phyloP scores from a whole-genome alignment of 2,113 vertebrate genomes.

The Pachypanchax playfairii region DNA sequence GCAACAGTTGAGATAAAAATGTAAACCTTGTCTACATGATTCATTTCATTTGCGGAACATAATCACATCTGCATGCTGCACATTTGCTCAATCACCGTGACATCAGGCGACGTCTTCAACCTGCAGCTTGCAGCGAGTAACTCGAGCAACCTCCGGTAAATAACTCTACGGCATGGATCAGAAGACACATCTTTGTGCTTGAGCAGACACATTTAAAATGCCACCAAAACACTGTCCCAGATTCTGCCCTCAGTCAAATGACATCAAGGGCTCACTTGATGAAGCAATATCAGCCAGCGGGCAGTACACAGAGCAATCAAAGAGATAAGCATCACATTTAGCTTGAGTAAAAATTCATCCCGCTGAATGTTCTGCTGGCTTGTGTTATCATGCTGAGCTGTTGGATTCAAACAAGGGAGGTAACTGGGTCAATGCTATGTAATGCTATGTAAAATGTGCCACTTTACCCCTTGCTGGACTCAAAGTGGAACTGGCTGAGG shows the following conservation, averaged over 20 bases:
- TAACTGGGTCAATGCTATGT: constrained; percentile 71
- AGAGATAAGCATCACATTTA: constrained; percentile 77
- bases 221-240: constrained; percentile 75
- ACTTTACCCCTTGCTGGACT: constrained; percentile 64
- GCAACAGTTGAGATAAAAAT: constrained; percentile 31
- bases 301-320: constrained; percentile 67
- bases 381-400: constrained; percentile 51
- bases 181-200: constrained; percentile 71
- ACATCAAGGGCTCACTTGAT: constrained; percentile 73
- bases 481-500: constrained; percentile 62
- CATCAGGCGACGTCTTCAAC: constrained; percentile 55
- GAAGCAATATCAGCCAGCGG: constrained; percentile 64
- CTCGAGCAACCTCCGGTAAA: constrained; percentile 68
- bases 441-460: constrained; percentile 54
- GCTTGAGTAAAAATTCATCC: constrained; percentile 61
- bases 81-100: constrained; percentile 46
- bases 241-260: constrained; percentile 73
- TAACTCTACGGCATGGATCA: constrained; percentile 71
- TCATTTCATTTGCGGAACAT: constrained; percentile 50
- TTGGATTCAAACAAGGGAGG: constrained; percentile 60
- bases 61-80: constrained; percentile 57
- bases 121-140: constrained; percentile 53
- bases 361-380: constrained; percentile 45
- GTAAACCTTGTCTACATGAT: constrained; percentile 44
- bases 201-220: constrained; percentile 77